A percentile compares a stretch with the other conserved stretches of the same genome.
These are phyloP conservation scores for Sylvietta virens DNA, from an alignment of 2,113 vertebrate genomes.

Conservation along the genomic window DNA sequence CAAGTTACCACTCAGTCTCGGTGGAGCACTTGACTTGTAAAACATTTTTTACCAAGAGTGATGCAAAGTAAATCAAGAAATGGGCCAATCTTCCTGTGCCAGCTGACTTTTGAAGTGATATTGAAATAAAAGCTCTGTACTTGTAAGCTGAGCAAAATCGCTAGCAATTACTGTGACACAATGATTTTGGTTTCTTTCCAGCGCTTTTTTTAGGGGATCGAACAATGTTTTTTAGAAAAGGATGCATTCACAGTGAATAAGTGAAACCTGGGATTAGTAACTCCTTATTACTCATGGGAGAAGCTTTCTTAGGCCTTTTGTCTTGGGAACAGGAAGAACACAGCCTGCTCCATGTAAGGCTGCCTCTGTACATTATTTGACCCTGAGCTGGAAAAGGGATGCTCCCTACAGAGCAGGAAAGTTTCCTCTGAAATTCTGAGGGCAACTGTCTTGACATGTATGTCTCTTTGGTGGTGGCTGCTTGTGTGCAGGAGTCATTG, in stretches of 20 bases:
- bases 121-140: not conserved
- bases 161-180: not conserved
- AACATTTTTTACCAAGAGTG: not conserved
- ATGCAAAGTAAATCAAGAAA: not conserved
- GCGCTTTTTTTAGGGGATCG: not conserved
- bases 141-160: not conserved
- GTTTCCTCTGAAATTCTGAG: not conserved
- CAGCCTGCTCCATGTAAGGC: not conserved
- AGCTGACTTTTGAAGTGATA: not conserved
- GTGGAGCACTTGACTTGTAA: not conserved
- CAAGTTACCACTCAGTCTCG: not conserved
- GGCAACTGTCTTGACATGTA: not conserved
- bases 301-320: not conserved
- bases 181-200: not conserved
- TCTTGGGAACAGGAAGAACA: not conserved
- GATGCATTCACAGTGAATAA: not conserved
- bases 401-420: not conserved
- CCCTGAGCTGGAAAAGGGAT: not conserved
- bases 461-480: not conserved
- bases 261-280: not conserved
- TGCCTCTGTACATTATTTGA: not conserved
- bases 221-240: not conserved
- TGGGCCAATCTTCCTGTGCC: not conserved
- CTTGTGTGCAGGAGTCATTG: not conserved
- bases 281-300: not conserved